phyloP scores from a whole-genome alignment of 2,888 invertebrate species.

The Apomyelois bistriatella region DNA sequence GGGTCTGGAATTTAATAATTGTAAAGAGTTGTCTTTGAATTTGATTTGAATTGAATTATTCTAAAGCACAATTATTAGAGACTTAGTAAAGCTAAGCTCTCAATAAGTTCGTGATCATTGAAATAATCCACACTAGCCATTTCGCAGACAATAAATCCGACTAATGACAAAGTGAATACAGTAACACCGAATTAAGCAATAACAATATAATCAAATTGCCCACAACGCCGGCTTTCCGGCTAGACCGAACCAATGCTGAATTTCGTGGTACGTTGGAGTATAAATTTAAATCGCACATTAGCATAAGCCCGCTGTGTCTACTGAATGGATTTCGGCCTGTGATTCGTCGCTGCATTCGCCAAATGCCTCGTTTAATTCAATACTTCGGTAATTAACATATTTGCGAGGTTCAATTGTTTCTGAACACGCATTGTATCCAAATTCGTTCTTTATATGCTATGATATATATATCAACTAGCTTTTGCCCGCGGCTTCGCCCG shows the following conservation, averaged over 20 bases:
- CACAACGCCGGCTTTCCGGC: constrained; percentile 18
- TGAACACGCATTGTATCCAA: background rate
- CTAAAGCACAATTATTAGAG: no score
- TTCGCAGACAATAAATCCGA: background rate
- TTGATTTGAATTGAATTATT: no score
- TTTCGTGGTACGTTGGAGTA: constrained; percentile 23
- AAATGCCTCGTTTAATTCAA: constrained; percentile 41
- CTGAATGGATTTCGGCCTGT: constrained; percentile 16
- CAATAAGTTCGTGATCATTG: background rate
- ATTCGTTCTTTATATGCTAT: no score
- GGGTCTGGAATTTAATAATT: no score
- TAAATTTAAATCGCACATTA: constrained; percentile 41
- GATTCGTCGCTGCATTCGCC: constrained; percentile 32
- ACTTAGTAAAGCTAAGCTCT: background rate
- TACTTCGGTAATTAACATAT: constrained; percentile 37
- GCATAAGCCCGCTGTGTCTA: constrained; percentile 32
- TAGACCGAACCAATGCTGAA: constrained; percentile 19
- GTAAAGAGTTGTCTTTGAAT: no score
- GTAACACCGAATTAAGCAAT: constrained; percentile 8
- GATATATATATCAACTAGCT: no score
- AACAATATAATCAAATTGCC: constrained; percentile 12
- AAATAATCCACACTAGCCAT: background rate
- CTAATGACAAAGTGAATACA: constrained; percentile 6
- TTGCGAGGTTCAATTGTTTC: constrained; percentile 27
- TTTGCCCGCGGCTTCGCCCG: no score